Percentiles rank a stretch among this genome's conserved stretches.
Evolutionary conservation across 1,140 invertebrate genomes (phyloP).

Genomic region (Drosophila nigrodunni): DNA sequence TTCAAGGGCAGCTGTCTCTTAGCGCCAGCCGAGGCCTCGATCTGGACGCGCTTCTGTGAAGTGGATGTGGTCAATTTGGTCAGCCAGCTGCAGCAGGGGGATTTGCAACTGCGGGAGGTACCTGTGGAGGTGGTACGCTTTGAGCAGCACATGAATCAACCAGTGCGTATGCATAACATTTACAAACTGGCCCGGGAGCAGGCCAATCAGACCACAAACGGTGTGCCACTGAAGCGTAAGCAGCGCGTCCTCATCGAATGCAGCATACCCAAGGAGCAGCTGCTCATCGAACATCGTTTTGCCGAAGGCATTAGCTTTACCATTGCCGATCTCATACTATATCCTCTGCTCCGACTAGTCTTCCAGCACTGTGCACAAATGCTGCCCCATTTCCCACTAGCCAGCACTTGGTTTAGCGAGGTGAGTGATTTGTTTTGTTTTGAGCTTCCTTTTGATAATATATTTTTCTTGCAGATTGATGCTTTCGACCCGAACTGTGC

Average conservation of each 20-base stretch:
- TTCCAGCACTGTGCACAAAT: conserved; percentile 86
- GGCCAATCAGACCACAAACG: conserved; percentile 58
- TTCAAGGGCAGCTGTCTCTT: conserved; percentile 92
- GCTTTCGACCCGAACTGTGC: conserved; percentile 57
- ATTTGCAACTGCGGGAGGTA: conserved; percentile 74
- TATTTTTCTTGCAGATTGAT: conserved; percentile 60
- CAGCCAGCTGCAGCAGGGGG: conserved; percentile 49
- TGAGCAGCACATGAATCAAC: conserved; percentile 94
- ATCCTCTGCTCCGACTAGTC: conserved; percentile 89
- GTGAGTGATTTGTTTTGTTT: conserved; percentile 19
- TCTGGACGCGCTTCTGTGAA: conserved; percentile 97
- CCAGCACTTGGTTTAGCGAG: conserved; percentile 88
- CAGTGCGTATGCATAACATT: conserved; percentile 94
- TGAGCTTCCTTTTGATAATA: not conserved
- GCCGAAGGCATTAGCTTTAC: conserved; percentile 94
- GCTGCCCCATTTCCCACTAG: conserved; percentile 87
- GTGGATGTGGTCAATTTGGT: conserved; percentile 87
- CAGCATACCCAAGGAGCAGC: conserved; percentile 85
- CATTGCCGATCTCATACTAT: conserved; percentile 93
- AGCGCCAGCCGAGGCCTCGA: conserved; percentile 93
- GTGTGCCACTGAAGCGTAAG: conserved; percentile 56
- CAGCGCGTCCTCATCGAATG: conserved; percentile 78
- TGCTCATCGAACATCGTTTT: conserved; percentile 89
- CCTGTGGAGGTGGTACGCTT: conserved; percentile 90
- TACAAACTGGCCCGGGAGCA: conserved; percentile 89